Base-by-base conservation (phyloP, 2,888 invertebrate genomes). In the Cheilosia grossa region DNA sequence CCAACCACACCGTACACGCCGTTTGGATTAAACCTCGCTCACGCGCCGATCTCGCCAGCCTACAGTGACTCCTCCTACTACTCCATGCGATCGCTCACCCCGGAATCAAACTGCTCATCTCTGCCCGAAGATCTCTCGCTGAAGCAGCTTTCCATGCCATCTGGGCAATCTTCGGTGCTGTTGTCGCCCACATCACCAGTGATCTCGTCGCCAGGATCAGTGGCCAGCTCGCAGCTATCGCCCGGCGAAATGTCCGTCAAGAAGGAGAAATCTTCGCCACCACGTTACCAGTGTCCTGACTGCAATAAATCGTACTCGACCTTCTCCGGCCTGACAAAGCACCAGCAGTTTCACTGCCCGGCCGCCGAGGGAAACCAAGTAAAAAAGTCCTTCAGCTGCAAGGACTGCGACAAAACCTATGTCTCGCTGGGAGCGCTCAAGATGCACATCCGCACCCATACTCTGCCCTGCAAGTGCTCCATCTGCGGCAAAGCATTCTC, bases 381-480 rank as follows among this genome's bases (percentile, higher is more conserved):
- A 58, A 96, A 98, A 91, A 98, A 98, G 91, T 96, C 97, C 33
- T 98, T 98, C 93, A 96, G 96, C 90, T 99, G 99, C 93, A 98
- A 98, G 92, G 97, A 96, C 92, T 99, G 99, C 93, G 97, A 98
- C 87, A 99, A 99, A 92, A 96, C 97, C 24, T 99, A 99, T 93
- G 97, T 97, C 10, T 98, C 98, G 0, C 93, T 99, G 87, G 99
- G 99, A 4, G 99, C 99, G 0, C 94, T 99, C 15, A 99, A 99
- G 93, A 99, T 99, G 99, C 99, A 99, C 93, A 99, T 99, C 89
- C 94, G 99, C 87, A 99, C 99, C 5, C 99, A 99, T 92, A 99
- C 99, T 1, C 92, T 99, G 89, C 99, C 99, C 7, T 99, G 99
- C 94, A 98, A 98, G 92, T 99, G 99, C 91, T 96, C 96, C 88